A percentile compares a stretch with the other conserved stretches of the same genome.
Evolutionary conservation across 1,140 invertebrate species (phyloP).

Genomic region (Trichonephila inaurata): DNA sequence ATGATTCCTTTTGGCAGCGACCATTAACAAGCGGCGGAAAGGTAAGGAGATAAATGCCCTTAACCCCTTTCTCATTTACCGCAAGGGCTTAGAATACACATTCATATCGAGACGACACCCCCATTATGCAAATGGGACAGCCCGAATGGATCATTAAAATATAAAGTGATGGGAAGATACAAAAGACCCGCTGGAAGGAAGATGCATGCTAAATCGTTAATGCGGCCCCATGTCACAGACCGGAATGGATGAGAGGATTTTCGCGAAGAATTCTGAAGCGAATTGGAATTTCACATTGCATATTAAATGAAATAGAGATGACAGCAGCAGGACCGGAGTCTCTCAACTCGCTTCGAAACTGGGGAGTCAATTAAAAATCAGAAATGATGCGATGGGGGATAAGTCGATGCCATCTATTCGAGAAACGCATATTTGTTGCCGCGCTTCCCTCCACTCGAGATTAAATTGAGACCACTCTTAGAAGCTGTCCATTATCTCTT

Average conservation of each 20-base stretch:
- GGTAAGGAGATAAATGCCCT: background rate
- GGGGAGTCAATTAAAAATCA: background rate
- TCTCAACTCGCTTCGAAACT: background rate
- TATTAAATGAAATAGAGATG: constrained; percentile 42
- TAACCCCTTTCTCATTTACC: background rate
- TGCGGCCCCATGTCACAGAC: background rate
- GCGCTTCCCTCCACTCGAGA: background rate
- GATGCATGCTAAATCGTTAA: constrained; percentile 9
- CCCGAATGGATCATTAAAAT: constrained; percentile 46
- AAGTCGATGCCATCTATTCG: background rate
- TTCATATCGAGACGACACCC: constrained; percentile 27
- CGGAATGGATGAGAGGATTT: background rate
- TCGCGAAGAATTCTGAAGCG: background rate
- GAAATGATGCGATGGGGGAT: background rate
- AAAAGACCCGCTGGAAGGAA: background rate
- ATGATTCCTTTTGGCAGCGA: too few relatives aligned
- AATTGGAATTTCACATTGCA: constrained; percentile 13
- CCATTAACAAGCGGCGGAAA: background rate
- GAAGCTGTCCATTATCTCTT: too few relatives aligned
- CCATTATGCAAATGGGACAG: constrained; percentile 50
- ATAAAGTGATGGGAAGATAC: constrained; percentile 12
- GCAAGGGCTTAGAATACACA: background rate
- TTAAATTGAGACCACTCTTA: too few relatives aligned
- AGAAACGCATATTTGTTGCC: background rate
- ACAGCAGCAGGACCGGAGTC: background rate